Base-by-base conservation (phyloP, 2,797 vertebrate genomes). In the Galaxias olidus region DNA sequence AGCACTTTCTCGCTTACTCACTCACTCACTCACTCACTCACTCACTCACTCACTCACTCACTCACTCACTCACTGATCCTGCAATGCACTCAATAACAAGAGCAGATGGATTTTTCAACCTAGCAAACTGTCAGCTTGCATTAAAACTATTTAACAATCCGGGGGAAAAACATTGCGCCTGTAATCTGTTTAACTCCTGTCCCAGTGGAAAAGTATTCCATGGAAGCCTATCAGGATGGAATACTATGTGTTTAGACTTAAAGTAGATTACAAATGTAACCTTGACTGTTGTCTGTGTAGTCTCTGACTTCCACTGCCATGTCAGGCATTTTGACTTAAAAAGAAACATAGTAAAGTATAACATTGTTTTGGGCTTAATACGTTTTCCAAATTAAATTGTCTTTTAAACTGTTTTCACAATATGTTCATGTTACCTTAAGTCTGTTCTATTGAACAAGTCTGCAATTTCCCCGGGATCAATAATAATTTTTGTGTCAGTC, bases 141-240 rank as follows among this genome's bases (percentile, higher is more conserved):
- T 64, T 64, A 56, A 68, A 50, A 62, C 13, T 49, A 63, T 70
- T 59, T 71, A 60, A 72, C 73, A 17, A 71, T 67, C 52, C 11
- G n/a, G 3, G 72, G 69, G 53, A 58, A 60, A 53, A 60, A 54
- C 43, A 62, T 13, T 41, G 19, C 43, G 63, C 49, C 9, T 42
- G 8, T 75, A 72, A 77, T 79, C 66, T 66, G 30, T 58, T 77
- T 56, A 71, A 43, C 44, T 17, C 17, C 61, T 9, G 55, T 59
- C 58, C 44, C 43, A 47, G n/a, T 14, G 30, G 20, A 54, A 14
- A 46, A 43, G 12, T 42, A 58, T 6, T 14, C 40, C 14, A n/a
- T 19, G 41, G 41, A 40, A 40, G 40, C 51, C 18, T n/a, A 18
- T 41, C 30, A 15, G 40, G 41, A 42, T 54, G 14, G 61, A 11